These are phyloP conservation scores for Seira ritae DNA, from an alignment of 2,888 invertebrate genomes.

Conservation along the genomic window DNA sequence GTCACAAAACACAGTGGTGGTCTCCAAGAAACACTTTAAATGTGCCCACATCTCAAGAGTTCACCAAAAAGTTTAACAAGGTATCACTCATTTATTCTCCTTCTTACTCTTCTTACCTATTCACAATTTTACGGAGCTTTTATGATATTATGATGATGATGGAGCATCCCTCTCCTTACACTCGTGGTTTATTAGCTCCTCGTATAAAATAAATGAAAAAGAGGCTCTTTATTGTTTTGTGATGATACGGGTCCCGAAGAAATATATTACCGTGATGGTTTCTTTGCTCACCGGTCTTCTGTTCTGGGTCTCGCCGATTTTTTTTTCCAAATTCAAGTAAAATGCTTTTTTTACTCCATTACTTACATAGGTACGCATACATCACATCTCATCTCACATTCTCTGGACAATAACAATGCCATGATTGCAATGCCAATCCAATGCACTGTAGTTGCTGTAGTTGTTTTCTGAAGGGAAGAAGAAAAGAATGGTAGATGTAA, in stretches of 20 bases:
- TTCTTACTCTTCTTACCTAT: not conserved
- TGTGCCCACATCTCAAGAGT: not conserved
- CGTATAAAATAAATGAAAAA: not conserved
- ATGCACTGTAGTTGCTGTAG: no score
- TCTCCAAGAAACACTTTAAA: conserved; percentile 30
- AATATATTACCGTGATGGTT: not conserved
- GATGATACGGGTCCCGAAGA: not conserved
- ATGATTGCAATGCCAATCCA: no score
- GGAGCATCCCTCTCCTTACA: not conserved
- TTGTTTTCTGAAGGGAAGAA: no score
- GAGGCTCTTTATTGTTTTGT: not conserved
- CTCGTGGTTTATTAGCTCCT: not conserved
- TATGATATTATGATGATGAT: no score
- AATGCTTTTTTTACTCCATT: no score
- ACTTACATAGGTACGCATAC: no score
- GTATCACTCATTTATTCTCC: not conserved
- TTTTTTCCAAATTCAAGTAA: no score
- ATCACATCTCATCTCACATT: no score
- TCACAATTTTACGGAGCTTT: conserved; percentile 20
- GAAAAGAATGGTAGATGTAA: no score
- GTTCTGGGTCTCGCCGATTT: no score
- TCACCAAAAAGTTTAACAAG: conserved; percentile 8
- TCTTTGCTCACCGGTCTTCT: no score
- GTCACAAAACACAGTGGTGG: conserved; percentile 39
- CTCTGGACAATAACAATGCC: no score